Evolutionary conservation across 2,797 vertebrate genomes (phyloP).

Genomic region (Phylloscopus collybita): DNA sequence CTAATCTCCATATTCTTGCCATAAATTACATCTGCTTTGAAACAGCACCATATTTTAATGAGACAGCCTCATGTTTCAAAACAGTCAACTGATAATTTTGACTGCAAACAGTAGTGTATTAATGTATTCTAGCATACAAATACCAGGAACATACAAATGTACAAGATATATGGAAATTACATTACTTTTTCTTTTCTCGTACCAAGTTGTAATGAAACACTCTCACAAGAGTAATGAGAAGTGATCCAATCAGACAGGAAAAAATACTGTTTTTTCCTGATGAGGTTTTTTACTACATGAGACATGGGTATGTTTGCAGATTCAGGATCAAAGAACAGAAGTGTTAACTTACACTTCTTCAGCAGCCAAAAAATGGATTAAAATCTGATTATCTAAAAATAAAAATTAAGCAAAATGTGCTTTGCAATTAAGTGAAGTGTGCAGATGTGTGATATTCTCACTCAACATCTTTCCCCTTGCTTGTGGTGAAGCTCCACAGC

Average conservation of each 20-base stretch:
- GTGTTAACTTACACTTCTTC: background rate
- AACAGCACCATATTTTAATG: background rate
- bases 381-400: background rate
- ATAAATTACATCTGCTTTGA: background rate
- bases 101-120: background rate
- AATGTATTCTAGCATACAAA: background rate
- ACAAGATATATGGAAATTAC: background rate
- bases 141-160: background rate
- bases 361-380: background rate
- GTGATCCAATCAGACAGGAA: background rate
- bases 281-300: background rate
- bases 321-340: background rate
- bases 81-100: background rate
- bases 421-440: background rate
- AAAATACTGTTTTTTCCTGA: background rate
- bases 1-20: background rate
- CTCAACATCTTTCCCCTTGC: background rate
- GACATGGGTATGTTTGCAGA: rapidly evolving
- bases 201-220: background rate
- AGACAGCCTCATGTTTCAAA: background rate
- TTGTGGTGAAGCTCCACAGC: background rate
- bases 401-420: background rate
- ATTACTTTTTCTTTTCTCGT: background rate
- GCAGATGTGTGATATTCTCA: background rate
- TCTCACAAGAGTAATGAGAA: background rate